These are phyloP conservation scores for Pissodes strobi DNA, from an alignment of 1,140 invertebrate genomes.

Conservation along the genomic window DNA sequence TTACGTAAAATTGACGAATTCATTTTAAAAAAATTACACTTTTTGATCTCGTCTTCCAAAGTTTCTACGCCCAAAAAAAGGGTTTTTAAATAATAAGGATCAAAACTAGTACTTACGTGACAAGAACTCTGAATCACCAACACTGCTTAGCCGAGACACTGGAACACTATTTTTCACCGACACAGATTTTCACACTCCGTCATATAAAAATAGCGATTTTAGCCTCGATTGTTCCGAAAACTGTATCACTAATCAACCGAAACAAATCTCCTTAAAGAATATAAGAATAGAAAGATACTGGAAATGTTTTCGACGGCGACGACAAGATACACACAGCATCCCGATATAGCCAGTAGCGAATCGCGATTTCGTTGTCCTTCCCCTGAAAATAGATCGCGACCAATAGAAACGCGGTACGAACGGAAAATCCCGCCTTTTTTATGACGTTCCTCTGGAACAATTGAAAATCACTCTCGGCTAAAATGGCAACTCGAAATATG, in stretches of 20 bases:
- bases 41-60: too few relatives aligned
- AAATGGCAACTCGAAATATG: slow-evolving; percentile 5
- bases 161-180: too few relatives aligned
- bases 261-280: slow-evolving; percentile 38
- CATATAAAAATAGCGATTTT: too few relatives aligned
- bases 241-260: slow-evolving; percentile 35
- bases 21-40: too few relatives aligned
- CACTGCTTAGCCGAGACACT: too few relatives aligned
- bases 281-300: slow-evolving; percentile 42
- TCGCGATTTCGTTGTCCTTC: not conserved
- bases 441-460: not conserved
- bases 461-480: not conserved
- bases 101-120: too few relatives aligned
- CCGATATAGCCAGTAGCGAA: slow-evolving; percentile 34
- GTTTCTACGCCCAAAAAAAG: too few relatives aligned
- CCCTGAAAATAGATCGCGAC: slow-evolving; percentile 11
- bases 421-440: slow-evolving; percentile 14
- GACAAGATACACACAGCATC: slow-evolving; percentile 39
- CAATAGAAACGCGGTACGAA: slow-evolving; percentile 16
- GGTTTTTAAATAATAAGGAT: too few relatives aligned
- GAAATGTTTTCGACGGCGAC: slow-evolving; percentile 37
- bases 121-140: too few relatives aligned
- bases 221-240: too few relatives aligned
- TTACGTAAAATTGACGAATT: too few relatives aligned
- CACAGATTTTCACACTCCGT: too few relatives aligned